Evolutionary conservation across 2,888 invertebrate genomes (phyloP).

Genomic region (Drosophila demipolita): DNA sequence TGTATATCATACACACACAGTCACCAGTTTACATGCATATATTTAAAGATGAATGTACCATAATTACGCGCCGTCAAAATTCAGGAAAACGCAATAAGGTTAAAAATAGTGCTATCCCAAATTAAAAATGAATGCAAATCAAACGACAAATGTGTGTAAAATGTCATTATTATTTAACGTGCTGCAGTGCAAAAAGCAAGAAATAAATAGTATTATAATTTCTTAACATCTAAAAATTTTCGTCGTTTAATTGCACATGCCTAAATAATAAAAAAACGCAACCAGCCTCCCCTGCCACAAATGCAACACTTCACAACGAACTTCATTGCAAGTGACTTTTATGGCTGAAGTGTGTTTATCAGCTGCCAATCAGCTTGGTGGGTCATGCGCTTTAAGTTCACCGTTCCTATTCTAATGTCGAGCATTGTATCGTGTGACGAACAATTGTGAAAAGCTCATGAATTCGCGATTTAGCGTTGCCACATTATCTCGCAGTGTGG

Average conservation of each 20-base stretch:
- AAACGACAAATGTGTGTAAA: conserved; percentile 18
- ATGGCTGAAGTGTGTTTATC: conserved; percentile 47
- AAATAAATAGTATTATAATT: conserved; percentile 17
- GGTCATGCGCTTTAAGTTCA: conserved; percentile 35
- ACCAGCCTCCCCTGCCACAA: conserved; percentile 4
- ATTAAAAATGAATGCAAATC: conserved; percentile 23
- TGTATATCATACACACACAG: conserved; percentile 29
- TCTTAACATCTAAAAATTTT: conserved; percentile 20
- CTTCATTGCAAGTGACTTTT: conserved; percentile 31
- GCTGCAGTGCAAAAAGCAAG: background rate
- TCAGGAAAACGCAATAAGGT: conserved; percentile 46
- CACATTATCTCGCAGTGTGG: conserved; percentile 32
- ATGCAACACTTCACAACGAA: conserved; percentile 9
- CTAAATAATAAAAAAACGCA: conserved; percentile 8
- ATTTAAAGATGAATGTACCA: conserved; percentile 55
- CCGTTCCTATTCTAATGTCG: conserved; percentile 38
- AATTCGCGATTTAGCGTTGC: conserved; percentile 50
- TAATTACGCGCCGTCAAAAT: conserved; percentile 58
- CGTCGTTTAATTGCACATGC: conserved; percentile 17
- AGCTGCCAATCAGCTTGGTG: conserved; percentile 56
- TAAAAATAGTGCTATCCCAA: conserved; percentile 56
- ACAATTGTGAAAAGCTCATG: conserved; percentile 49
- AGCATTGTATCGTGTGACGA: conserved; percentile 41
- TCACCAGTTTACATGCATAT: conserved; percentile 17
- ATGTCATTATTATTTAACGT: conserved; percentile 42